Base-by-base conservation (phyloP, 1,140 invertebrate genomes). In the Mamestra configurata region DNA sequence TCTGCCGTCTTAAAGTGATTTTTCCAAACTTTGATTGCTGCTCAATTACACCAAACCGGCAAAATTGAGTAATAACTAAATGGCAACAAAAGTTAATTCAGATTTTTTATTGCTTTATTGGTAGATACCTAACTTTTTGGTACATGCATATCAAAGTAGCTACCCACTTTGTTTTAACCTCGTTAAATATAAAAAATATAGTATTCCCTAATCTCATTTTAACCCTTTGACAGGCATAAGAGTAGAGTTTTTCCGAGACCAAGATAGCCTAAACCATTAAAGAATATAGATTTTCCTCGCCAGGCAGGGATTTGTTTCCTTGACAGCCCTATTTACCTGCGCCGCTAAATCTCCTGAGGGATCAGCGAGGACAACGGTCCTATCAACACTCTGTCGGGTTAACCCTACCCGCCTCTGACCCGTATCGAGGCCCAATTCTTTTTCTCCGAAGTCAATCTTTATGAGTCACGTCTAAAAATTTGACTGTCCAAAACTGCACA, bases 281-380 rank as follows among this genome's bases (percentile, higher is more conserved):
- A 18, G 71, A 79, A 59, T 76, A 76, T 59, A 76, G 78, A 76
- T 77, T 76, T 27, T 20, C 35, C 35, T 49, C 61, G 18, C 37
- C 11, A 64, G 24, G 43, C 70, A 27, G 55, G 66, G 35, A 76
- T 76, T 81, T 77, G 78, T 78, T 79, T 79, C 76, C 37, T 49
- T 73, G 79, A 79, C 80, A 83, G 72, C 64, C 68, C 79, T 82
- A 82, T 86, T 84, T 83, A 85, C 86, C 83, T 84, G 80, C 40
- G 76, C 73, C 59, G 77, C 85, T 85, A 83, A 84, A 83, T 84
- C 77, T 79, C 83, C 80, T 77, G 20, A 72, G 79, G 88, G 83
- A 85, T 86, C 79, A 88, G 20, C 49, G 61, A 82, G 77, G 82
- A 80, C 80, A 76, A 78, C 75, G 70, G 71, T 73, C 68, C 80